Conservation (phyloP, 2,113 vertebrate genomes). For the Heterotilapia buettikoferi region DNA sequence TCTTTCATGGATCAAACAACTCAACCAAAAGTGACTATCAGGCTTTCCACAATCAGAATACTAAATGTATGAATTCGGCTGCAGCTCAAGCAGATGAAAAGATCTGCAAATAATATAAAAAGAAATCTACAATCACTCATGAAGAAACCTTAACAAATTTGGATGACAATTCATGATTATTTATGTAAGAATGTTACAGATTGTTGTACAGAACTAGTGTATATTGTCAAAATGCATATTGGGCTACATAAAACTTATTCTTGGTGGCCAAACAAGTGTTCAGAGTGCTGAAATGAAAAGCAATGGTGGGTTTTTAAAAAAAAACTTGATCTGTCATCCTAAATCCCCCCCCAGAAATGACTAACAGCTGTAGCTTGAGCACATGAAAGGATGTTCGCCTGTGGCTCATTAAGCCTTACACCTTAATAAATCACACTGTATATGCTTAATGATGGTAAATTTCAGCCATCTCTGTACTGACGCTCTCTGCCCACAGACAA, state of each 20-base stretch:
- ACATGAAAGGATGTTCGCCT: background rate
- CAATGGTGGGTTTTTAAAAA: background rate
- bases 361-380: background rate
- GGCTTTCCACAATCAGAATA: background rate
- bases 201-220: background rate
- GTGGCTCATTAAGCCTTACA: background rate
- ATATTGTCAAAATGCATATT: background rate
- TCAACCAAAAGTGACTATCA: background rate
- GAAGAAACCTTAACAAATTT: background rate
- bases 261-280: background rate
- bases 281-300: background rate
- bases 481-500: background rate
- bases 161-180: background rate
- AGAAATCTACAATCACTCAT: background rate
- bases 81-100: background rate
- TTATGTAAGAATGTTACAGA: background rate
- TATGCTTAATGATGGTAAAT: background rate
- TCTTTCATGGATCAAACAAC: slow-evolving; percentile 11
- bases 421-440: background rate
- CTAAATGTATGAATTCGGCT: background rate
- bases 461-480: background rate
- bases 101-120: background rate
- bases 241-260: background rate
- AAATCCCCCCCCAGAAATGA: background rate
- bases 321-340: background rate